Base-by-base conservation (phyloP, 2,797 vertebrate species). In the Artibeus jamaicensis region DNA sequence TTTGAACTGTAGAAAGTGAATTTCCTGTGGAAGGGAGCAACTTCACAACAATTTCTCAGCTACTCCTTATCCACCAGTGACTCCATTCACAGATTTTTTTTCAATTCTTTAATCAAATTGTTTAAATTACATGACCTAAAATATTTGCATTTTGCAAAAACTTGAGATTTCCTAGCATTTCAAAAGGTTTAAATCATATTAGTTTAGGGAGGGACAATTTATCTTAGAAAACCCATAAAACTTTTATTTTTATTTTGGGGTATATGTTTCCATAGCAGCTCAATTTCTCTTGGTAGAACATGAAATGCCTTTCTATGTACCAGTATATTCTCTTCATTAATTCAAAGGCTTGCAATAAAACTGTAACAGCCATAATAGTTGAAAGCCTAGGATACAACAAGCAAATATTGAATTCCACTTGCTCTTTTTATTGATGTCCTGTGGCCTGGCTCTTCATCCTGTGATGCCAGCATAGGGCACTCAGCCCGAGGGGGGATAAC, bases 241-340 rank as follows among this genome's bases (percentile, higher is more conserved):
- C 91, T 62, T 70, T 70, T 86, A 53, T 73, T 82, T 65, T 74
- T 18, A 50, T 67, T 55, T 50, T 6, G 44, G 10, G 29, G 93
- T 77, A 46, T 82, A 22, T 91, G 97, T 97, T 97, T 95, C 22
- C 57, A 62, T 76, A 86, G 39, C 86, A 89, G 97, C 50, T 92
- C 83, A 44, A 0, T 92, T 90, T 93, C n/a, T 0, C 83, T 89
- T 97, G 96, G 86, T 73, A n/a, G 37, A 93, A 11, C 93, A 18
- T 83, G 91, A 95, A 96, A 93, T 29, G 2, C 53, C 11, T 68
- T 78, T 91, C 74, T 96, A 2, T 91, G 95, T 96, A 97, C 91
- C 87, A 48, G 18, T 91, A 67, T 97, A 22, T 95, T 91, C 65
- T 88, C 77, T 96, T 89, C 79, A 73, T 96, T 91, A 97, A 96